Percentiles rank a stretch among this genome's conserved stretches.
Evolutionary conservation across 2,888 invertebrate species (phyloP).

Genomic region (Himalopsyche kuldschensis): DNA sequence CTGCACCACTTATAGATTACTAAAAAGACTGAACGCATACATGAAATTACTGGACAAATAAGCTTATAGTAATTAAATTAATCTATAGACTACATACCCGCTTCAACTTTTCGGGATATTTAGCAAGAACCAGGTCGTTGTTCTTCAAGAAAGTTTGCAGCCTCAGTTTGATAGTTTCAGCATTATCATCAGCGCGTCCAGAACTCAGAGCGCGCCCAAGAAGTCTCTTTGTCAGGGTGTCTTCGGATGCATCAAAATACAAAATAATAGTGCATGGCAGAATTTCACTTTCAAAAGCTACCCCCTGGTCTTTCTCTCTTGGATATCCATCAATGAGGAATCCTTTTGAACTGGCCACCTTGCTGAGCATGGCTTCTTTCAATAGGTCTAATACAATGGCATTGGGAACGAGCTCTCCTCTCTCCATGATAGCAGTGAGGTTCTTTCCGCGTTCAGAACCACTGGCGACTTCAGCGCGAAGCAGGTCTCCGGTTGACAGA

Average conservation of each 20-base stretch:
- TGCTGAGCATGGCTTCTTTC: slow-evolving; percentile 76
- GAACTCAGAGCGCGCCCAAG: slow-evolving; percentile 77
- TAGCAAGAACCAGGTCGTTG: slow-evolving; percentile 81
- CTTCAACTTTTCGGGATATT: slow-evolving; percentile 76
- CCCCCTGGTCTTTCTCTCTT: slow-evolving; percentile 83
- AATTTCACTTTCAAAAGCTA: slow-evolving; percentile 78
- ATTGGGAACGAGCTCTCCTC: slow-evolving; percentile 85
- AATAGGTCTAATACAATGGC: slow-evolving; percentile 84
- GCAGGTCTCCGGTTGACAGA: slow-evolving; percentile 90
- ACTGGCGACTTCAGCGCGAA: slow-evolving; percentile 84
- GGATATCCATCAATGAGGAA: slow-evolving; percentile 94
- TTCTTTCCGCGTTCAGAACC: slow-evolving; percentile 85
- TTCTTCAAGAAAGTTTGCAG: slow-evolving; percentile 87
- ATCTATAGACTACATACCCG: slow-evolving; percentile 58
- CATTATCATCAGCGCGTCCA: slow-evolving; percentile 89
- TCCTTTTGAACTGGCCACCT: slow-evolving; percentile 65
- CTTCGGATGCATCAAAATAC: slow-evolving; percentile 82
- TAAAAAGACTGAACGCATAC: too few species aligned
- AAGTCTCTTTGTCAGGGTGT: slow-evolving; percentile 74
- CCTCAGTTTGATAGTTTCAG: slow-evolving; percentile 87
- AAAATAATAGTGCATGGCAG: slow-evolving; percentile 66
- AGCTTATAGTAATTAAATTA: too few species aligned
- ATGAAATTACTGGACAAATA: too few species aligned
- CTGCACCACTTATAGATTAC: too few species aligned
- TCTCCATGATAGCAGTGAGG: slow-evolving; percentile 84